Evolutionary conservation across 2,113 vertebrate genomes (phyloP).

Genomic region (Uropsilus gracilis): DNA sequence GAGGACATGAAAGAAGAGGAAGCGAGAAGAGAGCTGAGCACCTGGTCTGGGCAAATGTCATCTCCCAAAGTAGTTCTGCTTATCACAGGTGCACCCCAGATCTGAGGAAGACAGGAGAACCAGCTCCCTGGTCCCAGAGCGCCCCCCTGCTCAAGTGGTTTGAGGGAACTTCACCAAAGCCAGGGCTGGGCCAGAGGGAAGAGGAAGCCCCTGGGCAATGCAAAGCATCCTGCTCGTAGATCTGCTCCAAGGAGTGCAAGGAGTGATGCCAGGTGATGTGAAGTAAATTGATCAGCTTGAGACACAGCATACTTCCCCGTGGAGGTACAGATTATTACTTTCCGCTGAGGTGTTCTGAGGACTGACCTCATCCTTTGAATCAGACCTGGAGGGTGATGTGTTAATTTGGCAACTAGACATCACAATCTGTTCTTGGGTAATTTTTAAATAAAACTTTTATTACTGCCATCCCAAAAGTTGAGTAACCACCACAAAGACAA

Average conservation of each 20-base stretch:
- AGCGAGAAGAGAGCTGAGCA: constrained; percentile 53
- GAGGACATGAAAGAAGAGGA: constrained; percentile 67
- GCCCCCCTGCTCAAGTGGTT: not conserved
- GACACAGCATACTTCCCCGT: not conserved
- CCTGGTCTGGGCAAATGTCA: constrained; percentile 61
- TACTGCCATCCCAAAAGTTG: not conserved
- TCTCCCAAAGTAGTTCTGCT: constrained; percentile 2
- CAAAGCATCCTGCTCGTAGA: rapidly evolving
- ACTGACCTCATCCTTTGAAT: not conserved
- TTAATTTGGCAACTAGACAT: not conserved
- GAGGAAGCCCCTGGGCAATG: not conserved
- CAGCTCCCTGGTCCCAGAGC: not conserved
- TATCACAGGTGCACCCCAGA: not conserved
- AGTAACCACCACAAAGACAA: not conserved
- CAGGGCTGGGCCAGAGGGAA: not conserved
- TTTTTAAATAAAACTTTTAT: constrained; percentile 48
- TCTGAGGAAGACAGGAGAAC: not conserved
- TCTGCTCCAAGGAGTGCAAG: too few species aligned
- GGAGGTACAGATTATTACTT: not conserved
- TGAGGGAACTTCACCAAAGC: not conserved
- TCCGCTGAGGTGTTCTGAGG: not conserved
- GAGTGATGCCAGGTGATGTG: rapidly evolving
- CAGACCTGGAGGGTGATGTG: not conserved
- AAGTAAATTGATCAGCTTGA: not conserved
- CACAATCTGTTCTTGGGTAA: constrained; percentile 6